Percentiles rank a stretch among this genome's conserved stretches.
Evolutionary conservation across 2,113 vertebrate genomes (phyloP).

Genomic region (Ptyas mucosa): DNA sequence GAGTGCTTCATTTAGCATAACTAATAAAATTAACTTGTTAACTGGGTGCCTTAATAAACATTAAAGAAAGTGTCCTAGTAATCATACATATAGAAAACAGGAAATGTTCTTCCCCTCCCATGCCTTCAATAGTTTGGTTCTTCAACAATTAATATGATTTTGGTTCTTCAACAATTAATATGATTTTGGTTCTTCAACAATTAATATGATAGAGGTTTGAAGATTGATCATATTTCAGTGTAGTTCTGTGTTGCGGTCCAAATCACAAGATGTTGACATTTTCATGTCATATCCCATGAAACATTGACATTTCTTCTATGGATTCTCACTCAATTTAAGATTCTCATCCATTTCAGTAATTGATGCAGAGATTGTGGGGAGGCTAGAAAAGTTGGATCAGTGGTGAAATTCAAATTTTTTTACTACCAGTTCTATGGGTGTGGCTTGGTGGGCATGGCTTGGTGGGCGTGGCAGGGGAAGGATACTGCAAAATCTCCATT

Average conservation of each 20-base stretch:
- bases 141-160: background rate
- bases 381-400: background rate
- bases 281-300: background rate
- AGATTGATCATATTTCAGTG: background rate
- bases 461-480: too few relatives aligned
- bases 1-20: background rate
- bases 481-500: too few relatives aligned
- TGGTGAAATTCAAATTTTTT: too few relatives aligned
- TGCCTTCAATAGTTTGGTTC: background rate
- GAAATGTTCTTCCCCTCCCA: background rate
- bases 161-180: background rate
- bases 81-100: conserved; percentile 4
- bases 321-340: background rate
- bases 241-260: background rate
- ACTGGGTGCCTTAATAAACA: background rate
- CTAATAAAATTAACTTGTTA: background rate
- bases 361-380: background rate
- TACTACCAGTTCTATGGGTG: too few relatives aligned
- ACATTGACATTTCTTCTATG: background rate
- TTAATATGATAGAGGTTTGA: background rate
- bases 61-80: conserved; percentile 4
- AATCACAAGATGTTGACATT: background rate
- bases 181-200: background rate
- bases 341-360: background rate
- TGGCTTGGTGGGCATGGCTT: too few relatives aligned